Base-by-base conservation (phyloP, 2,888 invertebrate genomes). In the Drosophila sordidapex region DNA sequence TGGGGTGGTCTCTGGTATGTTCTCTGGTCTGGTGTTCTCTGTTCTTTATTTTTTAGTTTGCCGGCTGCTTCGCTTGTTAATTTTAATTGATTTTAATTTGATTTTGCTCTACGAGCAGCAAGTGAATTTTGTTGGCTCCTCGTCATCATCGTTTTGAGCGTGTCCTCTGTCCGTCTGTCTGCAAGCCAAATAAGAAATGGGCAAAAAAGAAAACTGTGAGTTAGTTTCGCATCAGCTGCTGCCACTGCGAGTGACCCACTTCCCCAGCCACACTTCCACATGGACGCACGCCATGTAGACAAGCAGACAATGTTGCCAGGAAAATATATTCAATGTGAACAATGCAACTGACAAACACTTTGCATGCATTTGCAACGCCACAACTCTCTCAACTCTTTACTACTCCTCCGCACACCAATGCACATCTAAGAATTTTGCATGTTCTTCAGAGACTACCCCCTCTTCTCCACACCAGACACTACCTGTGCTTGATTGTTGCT, bases 71-170 rank as follows among this genome's bases (percentile, higher is more conserved):
- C 63, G 79, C 75, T 86, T 86, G 83, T 86, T 83, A 86, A 84
- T 88, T 89, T 88, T 87, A 84, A 86, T 87, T 86, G 84, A 86
- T 83, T 82, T 89, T 82, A 87, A 84, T 87, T 89, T 82, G 82
- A 88, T 87, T 87, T 86, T 82, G 75, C 60, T 67, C 67, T 62
- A 31, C 75, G 75, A 61, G 52, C 29, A 25, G 38, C 65, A 85
- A 83, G 73, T 75, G 73, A 76, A 82, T 83, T 81, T 76, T 60
- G 79, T 68, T 74, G 77, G 76, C 67, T 36, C 63, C 60, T 36
- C 67, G 62, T 73, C 71, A 62, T 76, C 58, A 59, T 46, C 48
- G 33, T 52, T 38, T 40, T 49, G 15, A 57, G 58, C 48, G 25
- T 27, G 27, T 29, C 5, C 15, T 46, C 46, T 66, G 48, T 52